Base-by-base conservation (phyloP, 2,797 vertebrate species). In the Gobionotothen gibberifrons region DNA sequence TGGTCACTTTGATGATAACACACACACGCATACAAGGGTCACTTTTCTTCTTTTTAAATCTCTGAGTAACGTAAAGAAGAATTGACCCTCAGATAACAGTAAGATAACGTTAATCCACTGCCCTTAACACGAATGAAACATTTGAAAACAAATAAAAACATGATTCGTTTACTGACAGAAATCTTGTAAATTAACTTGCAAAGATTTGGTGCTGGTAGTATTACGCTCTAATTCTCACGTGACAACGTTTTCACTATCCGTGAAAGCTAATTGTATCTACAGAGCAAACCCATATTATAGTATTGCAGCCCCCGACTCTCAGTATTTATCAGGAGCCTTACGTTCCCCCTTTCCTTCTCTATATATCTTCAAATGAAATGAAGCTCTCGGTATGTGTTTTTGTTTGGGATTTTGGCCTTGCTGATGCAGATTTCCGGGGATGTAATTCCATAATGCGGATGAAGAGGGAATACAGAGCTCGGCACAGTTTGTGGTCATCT, bases 361-460 rank as follows among this genome's bases (percentile, higher is more conserved):
- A 2, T 63, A 56, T 47, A 36, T 76, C 57, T 48, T 70, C 17
- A 46, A 56, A n/a, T 65, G 66, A 72, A 72, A 66, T 60, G 5
- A 69, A 66, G 17, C 47, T 52, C 21, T 54, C 53, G 51, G 66
- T 69, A 61, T 42, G 42, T 71, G 46, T 73, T 72, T 76, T 72
- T 67, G 36, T 69, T 76, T 72, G 61, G 60, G 60, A 67, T 65
- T 55, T 65, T 70, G 71, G 69, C 66, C 47, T 57, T 53, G 9
- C 58, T 47, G 56, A 36, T 52, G 46, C 52, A 69, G 69, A 76
- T 79, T 72, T 76, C 79, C 53, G 16, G 59, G 48, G 61, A 78
- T 72, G 70, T 74, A 79, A 83, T 74, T 79, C 65, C 63, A 72
- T 81, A 73, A 76, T 68, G 22, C 11, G 40, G 40, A 47, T 55